Base-by-base conservation (phyloP, 2,888 invertebrate species). In the Phyllotreta striolata region DNA sequence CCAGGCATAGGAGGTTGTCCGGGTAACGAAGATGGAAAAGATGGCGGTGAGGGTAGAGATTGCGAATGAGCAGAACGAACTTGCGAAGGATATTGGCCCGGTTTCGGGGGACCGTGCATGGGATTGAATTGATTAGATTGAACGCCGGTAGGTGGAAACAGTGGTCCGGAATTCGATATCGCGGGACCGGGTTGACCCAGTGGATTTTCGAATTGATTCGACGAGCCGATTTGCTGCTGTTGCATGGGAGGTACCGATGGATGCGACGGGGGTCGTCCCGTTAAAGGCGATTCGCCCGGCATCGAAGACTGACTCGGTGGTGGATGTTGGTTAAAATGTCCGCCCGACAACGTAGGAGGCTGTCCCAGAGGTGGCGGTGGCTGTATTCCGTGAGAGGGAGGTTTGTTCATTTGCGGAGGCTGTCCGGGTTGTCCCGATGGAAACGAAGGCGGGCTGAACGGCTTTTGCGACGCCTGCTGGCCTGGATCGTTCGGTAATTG, bases 311-410 rank as follows among this genome's bases (percentile, higher is more conserved):
- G 61, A 51, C 58, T 52, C 6, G 61, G 44, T 24, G 58, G 58
- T 9, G 40, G 35, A 46, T 58, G 63, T 57, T 62, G 62, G 59
- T 49, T 58, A n/a, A 57, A 60, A 14, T 10, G 3, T 51, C n/a
- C n/a, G n/a, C n/a, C n/a, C n/a, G n/a, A n/a, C n/a, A n/a, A n/a
- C n/a, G n/a, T n/a, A n/a, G n/a, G 24, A 1, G 24, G 24, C 24
- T 24, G 24, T 24, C 24, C 24, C 24, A 24, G 4, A 24, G 24
- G 24, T 4, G 24, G 24, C 24, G 24, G 24, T 4, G 24, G 24
- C 24, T 24, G 24, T 4, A 24, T 24, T 3, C 24, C 24, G 24
- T 24, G 24, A 24, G 24, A 24, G 24, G 24, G 24, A 1, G 24
- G 24, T 24, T 24, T 24, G 4, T 24, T 24, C 24, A 24, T 24